A percentile compares a stretch with the other conserved stretches of the same genome.
Evolutionary conservation across 2,113 vertebrate genomes (phyloP).

Genomic region (Coryphaenoides rupestris): DNA sequence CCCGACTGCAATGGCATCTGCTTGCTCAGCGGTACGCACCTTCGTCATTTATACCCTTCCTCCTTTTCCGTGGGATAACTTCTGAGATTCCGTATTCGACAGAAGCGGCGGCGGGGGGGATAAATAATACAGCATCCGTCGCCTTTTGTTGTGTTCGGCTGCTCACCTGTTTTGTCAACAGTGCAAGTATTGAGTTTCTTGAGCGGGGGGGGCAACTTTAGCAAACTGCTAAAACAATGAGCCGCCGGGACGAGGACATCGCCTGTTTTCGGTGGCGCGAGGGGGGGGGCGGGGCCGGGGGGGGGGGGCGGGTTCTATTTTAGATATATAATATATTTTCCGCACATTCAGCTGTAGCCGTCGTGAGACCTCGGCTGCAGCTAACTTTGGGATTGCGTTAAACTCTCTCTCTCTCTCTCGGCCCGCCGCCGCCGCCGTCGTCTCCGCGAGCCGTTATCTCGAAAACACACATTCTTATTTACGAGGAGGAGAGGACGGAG

Average conservation of each 20-base stretch:
- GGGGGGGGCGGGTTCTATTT: slow-evolving; percentile 35
- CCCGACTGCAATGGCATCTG: slow-evolving; percentile 61
- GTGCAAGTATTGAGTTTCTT: slow-evolving; percentile 59
- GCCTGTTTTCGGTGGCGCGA: slow-evolving; percentile 25
- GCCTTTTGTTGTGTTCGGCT: slow-evolving; percentile 64
- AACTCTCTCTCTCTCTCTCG: slow-evolving; percentile 25
- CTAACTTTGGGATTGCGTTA: slow-evolving; percentile 34
- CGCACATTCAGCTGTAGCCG: slow-evolving; percentile 11
- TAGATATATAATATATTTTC: slow-evolving; percentile 37
- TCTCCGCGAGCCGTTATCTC: slow-evolving; percentile 12
- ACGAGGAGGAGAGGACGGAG: too few species aligned
- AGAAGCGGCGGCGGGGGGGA: slow-evolving; percentile 60
- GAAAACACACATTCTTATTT: slow-evolving; percentile 5
- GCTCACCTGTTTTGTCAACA: slow-evolving; percentile 65
- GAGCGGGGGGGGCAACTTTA: slow-evolving; percentile 63
- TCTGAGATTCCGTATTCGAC: slow-evolving; percentile 59
- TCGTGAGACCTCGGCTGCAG: slow-evolving; percentile 19
- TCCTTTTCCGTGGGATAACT: slow-evolving; percentile 60
- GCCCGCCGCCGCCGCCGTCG: too few species aligned
- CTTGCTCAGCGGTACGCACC: slow-evolving; percentile 69
- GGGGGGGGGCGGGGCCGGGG: too few species aligned
- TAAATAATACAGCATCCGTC: slow-evolving; percentile 66
- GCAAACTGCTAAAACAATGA: slow-evolving; percentile 62
- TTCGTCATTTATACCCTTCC: slow-evolving; percentile 53
- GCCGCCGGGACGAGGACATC: slow-evolving; percentile 21